Evolutionary conservation across 1,140 invertebrate genomes (phyloP).

Genomic region (Palaemon carinicauda): DNA sequence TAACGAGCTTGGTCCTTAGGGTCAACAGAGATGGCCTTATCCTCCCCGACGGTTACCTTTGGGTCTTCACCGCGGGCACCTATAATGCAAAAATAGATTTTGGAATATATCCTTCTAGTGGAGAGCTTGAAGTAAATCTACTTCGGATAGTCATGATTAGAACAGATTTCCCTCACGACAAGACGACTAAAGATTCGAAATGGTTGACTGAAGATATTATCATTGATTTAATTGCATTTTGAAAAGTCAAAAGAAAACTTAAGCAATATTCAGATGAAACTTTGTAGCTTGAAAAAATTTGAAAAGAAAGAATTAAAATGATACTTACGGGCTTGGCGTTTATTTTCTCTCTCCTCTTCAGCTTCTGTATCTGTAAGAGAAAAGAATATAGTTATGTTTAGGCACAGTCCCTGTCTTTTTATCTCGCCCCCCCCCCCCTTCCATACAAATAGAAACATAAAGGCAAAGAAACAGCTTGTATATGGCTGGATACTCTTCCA

Average conservation of each 20-base stretch:
- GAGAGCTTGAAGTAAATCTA: no score
- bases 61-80: neutral
- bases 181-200: no score
- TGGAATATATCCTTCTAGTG: no score
- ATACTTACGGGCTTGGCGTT: constrained; percentile 15
- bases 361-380: neutral
- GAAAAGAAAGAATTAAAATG: neutral
- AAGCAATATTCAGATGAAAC: no score
- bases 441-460: no score
- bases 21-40: neutral
- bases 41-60: neutral
- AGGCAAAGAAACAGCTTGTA: no score
- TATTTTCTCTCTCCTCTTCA: neutral
- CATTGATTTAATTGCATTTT: no score
- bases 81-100: neutral
- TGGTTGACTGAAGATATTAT: no score
- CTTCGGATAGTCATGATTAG: no score
- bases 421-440: neutral
- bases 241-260: no score
- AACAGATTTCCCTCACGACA: no score
- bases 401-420: neutral
- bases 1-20: constrained; percentile 11
- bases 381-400: neutral
- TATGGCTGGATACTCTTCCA: neutral
- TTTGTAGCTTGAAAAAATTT: no score